These are phyloP conservation scores for Zeuzera pyrina DNA, from an alignment of 2,888 invertebrate species.

Conservation along the genomic window DNA sequence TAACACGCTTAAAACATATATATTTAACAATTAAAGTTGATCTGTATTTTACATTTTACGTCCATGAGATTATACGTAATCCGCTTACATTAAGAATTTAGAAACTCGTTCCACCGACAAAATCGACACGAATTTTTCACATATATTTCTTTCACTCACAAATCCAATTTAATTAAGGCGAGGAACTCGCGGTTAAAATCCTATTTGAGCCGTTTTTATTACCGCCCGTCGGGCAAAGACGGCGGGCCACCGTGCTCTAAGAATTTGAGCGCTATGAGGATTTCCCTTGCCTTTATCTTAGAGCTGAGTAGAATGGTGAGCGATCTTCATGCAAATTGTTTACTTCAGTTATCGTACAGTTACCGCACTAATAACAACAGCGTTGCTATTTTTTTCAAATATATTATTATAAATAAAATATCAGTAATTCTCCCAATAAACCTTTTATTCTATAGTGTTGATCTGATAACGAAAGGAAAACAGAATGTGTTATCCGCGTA, in stretches of 20 bases:
- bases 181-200: constrained; percentile 71
- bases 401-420: not conserved
- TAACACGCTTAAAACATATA: too few species aligned
- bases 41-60: not conserved
- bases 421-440: too few species aligned
- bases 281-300: constrained; percentile 61
- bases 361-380: too few species aligned
- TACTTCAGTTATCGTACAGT: constrained; percentile 26
- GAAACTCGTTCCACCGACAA: constrained; percentile 59
- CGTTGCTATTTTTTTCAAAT: not conserved
- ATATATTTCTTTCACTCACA: constrained; percentile 69
- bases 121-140: constrained; percentile 70
- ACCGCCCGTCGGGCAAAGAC: constrained; percentile 69
- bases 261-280: constrained; percentile 64
- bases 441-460: too few species aligned
- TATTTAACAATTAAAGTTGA: too few species aligned
- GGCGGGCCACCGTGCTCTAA: constrained; percentile 60
- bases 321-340: constrained; percentile 60
- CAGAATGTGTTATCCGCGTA: too few species aligned
- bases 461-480: too few species aligned
- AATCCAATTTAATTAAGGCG: constrained; percentile 74
- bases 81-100: constrained; percentile 53
- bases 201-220: constrained; percentile 73
- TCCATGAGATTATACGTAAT: constrained; percentile 37
- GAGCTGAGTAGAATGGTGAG: constrained; percentile 47